Evolutionary conservation across 2,797 vertebrate species (phyloP), one percentile per base, ranked within the genome.

Genomic region (Pseudomugil tenellus): DNA sequence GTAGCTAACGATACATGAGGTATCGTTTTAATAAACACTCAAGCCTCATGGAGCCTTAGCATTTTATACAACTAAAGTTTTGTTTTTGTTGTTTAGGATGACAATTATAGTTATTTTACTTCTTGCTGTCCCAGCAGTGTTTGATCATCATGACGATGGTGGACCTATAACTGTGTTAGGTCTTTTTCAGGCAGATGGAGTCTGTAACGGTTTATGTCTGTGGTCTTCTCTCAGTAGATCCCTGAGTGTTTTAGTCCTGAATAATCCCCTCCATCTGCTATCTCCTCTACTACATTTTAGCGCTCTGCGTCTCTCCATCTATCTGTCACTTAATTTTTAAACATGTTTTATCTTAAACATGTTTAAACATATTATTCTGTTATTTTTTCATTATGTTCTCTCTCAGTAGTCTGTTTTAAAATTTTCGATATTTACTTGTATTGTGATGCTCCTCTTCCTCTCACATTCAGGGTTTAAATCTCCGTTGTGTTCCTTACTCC

Each of bases 201-300:
- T 87, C 89, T 85, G 89, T 78, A 81, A 84, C 70, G 81, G 86
- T 92, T 90, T 87, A 89, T 89, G 86, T 89, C 78, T 84, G 82
- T 49, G 72, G 89, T 89, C 85, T 86, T 87, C 90, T 85, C 88
- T 92, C 85, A 76, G 87, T 90, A 90, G 90, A 93, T 92, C 92
- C 91, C 88, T 78, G 87, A 91, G 93, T 92, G 92, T 93, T 94
- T 94, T 91, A 89, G 92, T 92, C 87, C 77, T 77, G 87, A 91
- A 91, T 94, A 94, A 95, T 94, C 93, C 92, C 83, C 86, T 91
- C 94, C 94, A 94, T 94, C 93, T 94, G 94, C 89, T 92, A 84
- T 90, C 89, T 91, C 84, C 84, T 86, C 83, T 84, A 84, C 87
- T 90, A 88, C 68, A 72, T 86, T 92, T 80, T 64, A 87, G 72